Base-by-base conservation (phyloP, 2,797 vertebrate species). In the Florisuga fusca region DNA sequence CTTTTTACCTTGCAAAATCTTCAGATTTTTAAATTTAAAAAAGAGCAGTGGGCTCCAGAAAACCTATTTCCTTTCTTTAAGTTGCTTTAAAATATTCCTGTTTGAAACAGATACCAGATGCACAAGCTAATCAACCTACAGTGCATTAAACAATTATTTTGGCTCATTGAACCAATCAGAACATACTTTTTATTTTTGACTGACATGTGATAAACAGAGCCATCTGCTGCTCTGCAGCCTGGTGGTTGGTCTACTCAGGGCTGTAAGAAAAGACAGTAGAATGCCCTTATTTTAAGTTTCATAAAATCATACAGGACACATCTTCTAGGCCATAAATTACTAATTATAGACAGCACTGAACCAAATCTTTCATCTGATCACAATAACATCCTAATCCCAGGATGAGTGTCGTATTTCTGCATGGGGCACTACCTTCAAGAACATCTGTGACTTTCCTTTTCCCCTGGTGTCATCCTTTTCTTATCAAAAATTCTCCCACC, bases 141-240 rank as follows among this genome's bases (percentile, higher is more conserved):
- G 97, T 94, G 95, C 96, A 96, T 97, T 96, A 97, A 96, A 94
- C 96, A 97, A 97, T 97, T 97, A 94, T 91, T 93, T 97, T 97
- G 97, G 94, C 97, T 97, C 96, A 96, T 97, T 98, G 95, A 96
- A 90, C 96, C 94, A 95, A 96, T 96, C 95, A 91, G 96, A 96
- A 91, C 74, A 91, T 90, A 94, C 95, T 95, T 96, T 97, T 96
- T 88, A 84, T 95, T 95, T 97, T 95, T 97, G 95, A 95, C 84
- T 96, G 95, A 96, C 95, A 89, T 94, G 93, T 91, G 93, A 97
- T 97, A 97, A 97, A 97, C 95, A 95, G 59, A 87, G 61, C 96
- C 97, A 97, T 97, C 97, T 97, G 97, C 96, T 97, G 87, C 85
- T 95, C 66, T 46, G 1, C n/a, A 93, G 91, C 80, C 91, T 95